Evolutionary conservation across 2,797 vertebrate species (phyloP).

Genomic region (Spinus olivaceus): DNA sequence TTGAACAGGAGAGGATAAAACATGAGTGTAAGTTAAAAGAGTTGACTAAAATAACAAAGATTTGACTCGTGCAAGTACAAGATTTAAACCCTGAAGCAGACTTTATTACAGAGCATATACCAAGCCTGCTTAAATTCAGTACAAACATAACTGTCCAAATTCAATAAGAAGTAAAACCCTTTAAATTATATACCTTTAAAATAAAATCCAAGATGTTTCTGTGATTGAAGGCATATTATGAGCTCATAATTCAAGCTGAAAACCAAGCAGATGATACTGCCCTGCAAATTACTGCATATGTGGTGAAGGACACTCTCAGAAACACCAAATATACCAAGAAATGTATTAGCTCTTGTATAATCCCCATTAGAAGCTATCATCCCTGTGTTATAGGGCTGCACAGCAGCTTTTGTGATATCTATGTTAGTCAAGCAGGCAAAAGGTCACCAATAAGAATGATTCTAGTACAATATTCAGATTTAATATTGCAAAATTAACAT

Average conservation of each 20-base stretch:
- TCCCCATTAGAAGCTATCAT: background rate
- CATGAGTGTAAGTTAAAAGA: background rate
- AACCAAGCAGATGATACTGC: background rate
- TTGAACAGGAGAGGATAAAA: background rate
- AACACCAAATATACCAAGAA: background rate
- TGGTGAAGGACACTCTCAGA: background rate
- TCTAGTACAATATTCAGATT: background rate
- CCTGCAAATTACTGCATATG: background rate
- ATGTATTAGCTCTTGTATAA: background rate
- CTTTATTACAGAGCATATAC: background rate
- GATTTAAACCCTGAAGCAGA: background rate
- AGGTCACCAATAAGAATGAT: background rate
- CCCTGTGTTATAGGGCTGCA: background rate
- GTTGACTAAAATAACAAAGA: background rate
- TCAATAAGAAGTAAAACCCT: background rate
- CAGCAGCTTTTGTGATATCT: background rate
- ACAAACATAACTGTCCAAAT: fast-evolving
- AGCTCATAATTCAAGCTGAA: background rate
- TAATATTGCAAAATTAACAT: slow-evolving; percentile 27
- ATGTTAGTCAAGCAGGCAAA: background rate
- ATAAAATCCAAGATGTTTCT: background rate
- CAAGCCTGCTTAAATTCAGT: background rate
- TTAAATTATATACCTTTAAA: background rate
- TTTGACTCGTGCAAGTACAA: background rate
- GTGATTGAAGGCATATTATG: background rate